Evolutionary conservation across 2,797 vertebrate species (phyloP), one percentile per base, ranked within the genome.

Genomic region (Moxostoma hubbsi): DNA sequence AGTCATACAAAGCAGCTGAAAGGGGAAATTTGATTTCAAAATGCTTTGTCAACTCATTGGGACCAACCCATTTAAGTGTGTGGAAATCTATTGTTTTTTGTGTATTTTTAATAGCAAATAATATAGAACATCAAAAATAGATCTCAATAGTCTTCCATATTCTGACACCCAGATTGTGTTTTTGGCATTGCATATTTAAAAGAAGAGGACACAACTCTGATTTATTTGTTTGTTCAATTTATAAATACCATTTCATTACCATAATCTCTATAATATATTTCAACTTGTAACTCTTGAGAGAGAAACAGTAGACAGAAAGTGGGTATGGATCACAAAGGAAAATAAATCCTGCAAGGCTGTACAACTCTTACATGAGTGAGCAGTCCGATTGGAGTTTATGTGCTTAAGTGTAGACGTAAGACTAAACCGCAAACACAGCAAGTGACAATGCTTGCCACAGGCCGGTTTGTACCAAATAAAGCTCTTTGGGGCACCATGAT

Each of bases 211-310:
- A 88, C 79, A 73, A 84, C 87, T 89, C 87, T 81, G 77, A 62
- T 53, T 36, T 36, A 36, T 36, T 81, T 75, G 86, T 87, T 90
- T 89, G 83, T 79, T 86, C 76, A 75, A 55, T 86, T 91, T 92
- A 93, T 92, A 93, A 93, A 93, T 91, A 93, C 85, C 82, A 81
- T 85, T 85, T 89, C 88, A 89, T 87, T 87, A 88, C 91, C 82
- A 88, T 88, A 89, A 89, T 90, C 86, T 87, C 92, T 87, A 89
- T 90, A 84, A 79, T 91, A 85, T 90, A 85, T 90, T 79, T 85
- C 86, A 84, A 85, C 85, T 85, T 82, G 86, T 84, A 83, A 87
- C 75, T 83, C 85, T 84, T 82, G 81, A n/a, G 8, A 83, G 86
- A 84, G 77, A 65, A 73, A 84, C 67, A 85, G 80, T 24, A 79